A percentile compares a stretch with the other conserved stretches of the same genome.
Conservation (phyloP, 2,113 vertebrate species). For the Isichthys henryi region DNA sequence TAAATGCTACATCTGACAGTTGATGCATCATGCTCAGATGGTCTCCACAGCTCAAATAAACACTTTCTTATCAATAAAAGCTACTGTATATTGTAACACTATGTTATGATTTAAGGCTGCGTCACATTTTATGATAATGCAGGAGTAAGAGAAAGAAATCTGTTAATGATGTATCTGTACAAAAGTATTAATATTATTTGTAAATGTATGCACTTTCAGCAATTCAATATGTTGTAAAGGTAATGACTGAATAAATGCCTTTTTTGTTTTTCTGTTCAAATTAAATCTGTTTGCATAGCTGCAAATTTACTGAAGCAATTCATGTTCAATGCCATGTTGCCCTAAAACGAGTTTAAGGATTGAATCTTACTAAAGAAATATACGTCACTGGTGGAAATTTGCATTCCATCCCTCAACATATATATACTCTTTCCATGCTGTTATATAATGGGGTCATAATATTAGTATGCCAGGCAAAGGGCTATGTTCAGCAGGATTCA, state of each 20-base stretch:
- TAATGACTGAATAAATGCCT: not conserved
- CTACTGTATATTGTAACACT: not conserved
- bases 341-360: not conserved
- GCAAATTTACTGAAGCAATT: not conserved
- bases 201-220: not conserved
- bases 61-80: conserved; percentile 13
- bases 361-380: not conserved
- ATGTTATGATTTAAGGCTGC: not conserved
- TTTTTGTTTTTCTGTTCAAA: not conserved
- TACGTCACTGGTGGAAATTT: not conserved
- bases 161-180: not conserved
- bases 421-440: not conserved
- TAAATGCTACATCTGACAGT: conserved; percentile 11
- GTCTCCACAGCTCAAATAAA: not conserved
- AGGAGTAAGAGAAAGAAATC: not conserved
- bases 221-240: not conserved
- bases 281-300: not conserved
- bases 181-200: not conserved
- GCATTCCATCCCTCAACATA: not conserved
- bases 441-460: not conserved
- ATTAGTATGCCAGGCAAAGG: not conserved
- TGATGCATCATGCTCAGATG: not conserved
- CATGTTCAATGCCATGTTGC: not conserved
- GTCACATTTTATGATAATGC: not conserved
- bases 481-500: not conserved